Conservation (phyloP, 2,113 vertebrate genomes). For the Ceyx cyanopectus region DNA sequence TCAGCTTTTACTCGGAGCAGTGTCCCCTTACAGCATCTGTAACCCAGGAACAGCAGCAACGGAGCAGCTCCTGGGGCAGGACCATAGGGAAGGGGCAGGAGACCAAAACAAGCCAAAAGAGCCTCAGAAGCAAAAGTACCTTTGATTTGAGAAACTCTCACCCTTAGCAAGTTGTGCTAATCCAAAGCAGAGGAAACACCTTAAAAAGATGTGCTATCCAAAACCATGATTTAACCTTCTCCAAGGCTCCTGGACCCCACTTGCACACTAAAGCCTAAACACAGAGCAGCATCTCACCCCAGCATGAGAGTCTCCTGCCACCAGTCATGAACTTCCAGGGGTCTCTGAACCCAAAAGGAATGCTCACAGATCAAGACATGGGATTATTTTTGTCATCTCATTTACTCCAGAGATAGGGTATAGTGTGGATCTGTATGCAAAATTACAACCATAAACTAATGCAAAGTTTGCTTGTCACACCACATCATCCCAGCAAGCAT, state of each 20-base stretch:
- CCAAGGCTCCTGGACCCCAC: not conserved
- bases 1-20: not conserved
- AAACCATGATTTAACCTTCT: not conserved
- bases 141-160: not conserved
- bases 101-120: not conserved
- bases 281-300: not conserved
- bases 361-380: not conserved
- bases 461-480: not conserved
- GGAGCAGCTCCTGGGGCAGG: not conserved
- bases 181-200: not conserved
- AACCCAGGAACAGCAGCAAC: accelerated
- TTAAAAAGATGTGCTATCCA: not conserved
- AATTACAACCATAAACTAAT: not conserved
- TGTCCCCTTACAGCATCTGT: accelerated
- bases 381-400: not conserved
- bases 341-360: not conserved
- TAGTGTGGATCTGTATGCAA: not conserved
- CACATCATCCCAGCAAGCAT: not conserved
- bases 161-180: not conserved
- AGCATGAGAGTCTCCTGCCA: not conserved
- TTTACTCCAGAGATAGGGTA: not conserved
- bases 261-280: not conserved
- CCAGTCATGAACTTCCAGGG: not conserved
- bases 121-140: not conserved
- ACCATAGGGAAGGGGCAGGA: not conserved